Conservation (phyloP, 2,113 vertebrate species). For the Willisornis vidua region DNA sequence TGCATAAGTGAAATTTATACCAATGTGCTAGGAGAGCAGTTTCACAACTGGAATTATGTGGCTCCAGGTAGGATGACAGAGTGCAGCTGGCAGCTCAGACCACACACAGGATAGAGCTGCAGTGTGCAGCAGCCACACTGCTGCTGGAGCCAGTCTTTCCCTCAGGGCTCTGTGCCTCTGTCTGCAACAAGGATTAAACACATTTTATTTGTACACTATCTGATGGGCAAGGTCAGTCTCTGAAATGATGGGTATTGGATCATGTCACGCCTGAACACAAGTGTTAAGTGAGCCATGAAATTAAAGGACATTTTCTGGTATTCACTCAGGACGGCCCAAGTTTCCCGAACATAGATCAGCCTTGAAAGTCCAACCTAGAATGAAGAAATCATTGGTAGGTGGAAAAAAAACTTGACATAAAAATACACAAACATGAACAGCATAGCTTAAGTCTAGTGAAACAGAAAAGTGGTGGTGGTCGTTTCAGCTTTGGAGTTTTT, state of each 20-base stretch:
- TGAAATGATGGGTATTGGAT: background rate
- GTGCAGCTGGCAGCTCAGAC: background rate
- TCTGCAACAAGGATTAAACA: background rate
- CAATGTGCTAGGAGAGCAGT: background rate
- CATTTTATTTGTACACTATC: background rate
- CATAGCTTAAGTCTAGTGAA: background rate
- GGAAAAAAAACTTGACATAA: background rate
- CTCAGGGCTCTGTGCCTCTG: background rate
- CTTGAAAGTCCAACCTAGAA: background rate
- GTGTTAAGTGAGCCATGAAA: background rate
- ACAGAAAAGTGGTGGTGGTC: background rate
- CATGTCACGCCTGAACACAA: background rate
- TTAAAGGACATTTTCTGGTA: background rate
- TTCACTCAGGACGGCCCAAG: background rate
- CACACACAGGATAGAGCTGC: fast-evolving
- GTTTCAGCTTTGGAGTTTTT: background rate
- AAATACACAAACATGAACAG: background rate
- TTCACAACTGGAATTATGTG: fast-evolving
- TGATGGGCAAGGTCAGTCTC: constrained; percentile 13
- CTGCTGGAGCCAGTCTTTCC: background rate
- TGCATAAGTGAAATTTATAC: background rate
- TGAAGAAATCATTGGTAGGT: background rate
- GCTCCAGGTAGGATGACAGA: background rate
- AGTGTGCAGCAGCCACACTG: background rate
- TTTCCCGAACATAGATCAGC: background rate